These are phyloP conservation scores for Cyanistes caeruleus DNA, from an alignment of 2,113 vertebrate genomes.

Conservation along the genomic window DNA sequence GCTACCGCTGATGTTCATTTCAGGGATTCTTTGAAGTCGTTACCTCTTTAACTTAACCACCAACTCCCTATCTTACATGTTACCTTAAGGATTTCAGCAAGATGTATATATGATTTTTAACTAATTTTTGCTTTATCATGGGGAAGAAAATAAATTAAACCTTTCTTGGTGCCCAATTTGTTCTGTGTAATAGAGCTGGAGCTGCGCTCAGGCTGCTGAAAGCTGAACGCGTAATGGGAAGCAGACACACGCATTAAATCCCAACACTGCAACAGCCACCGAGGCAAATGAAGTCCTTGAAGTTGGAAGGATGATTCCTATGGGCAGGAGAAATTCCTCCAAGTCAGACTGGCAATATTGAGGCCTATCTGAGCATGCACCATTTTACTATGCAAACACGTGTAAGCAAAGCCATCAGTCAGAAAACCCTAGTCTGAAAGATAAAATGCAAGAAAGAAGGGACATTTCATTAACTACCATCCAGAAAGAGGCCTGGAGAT, in stretches of 20 bases:
- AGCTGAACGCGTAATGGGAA: neutral
- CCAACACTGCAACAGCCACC: neutral
- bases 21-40: neutral
- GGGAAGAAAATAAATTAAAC: neutral
- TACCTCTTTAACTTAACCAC: neutral
- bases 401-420: slow-evolving; percentile 30
- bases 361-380: neutral
- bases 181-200: neutral
- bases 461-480: slow-evolving; percentile 24
- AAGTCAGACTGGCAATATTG: neutral
- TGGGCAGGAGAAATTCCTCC: neutral
- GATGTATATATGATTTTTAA: neutral
- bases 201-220: neutral
- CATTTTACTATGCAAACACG: neutral
- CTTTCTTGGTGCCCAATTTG: neutral
- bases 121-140: neutral
- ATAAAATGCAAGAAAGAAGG: neutral
- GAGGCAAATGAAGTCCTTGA: slow-evolving; percentile 43
- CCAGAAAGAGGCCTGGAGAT: neutral
- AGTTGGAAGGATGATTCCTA: neutral
- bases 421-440: neutral
- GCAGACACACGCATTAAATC: neutral
- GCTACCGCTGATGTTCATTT: neutral
- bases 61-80: neutral
- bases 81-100: slow-evolving; percentile 24